Percentiles rank a stretch among this genome's conserved stretches.
Evolutionary conservation across 1,140 invertebrate species (phyloP).

Genomic region (Episyrphus balteatus): DNA sequence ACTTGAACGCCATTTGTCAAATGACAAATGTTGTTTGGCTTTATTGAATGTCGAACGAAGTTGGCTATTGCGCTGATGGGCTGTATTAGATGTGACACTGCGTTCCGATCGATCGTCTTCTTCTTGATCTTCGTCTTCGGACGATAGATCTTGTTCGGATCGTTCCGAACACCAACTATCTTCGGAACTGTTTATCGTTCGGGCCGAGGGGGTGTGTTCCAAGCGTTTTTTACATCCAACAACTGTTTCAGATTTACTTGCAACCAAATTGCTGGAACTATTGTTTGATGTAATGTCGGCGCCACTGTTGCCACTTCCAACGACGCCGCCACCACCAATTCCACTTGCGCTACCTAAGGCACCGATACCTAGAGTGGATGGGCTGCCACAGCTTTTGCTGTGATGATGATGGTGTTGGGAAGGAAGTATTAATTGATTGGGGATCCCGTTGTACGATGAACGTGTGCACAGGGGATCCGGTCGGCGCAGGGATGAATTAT

Average conservation of each 20-base stretch:
- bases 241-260: background rate
- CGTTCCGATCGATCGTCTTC: background rate
- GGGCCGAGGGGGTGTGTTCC: slow-evolving; percentile 9
- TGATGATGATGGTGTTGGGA: slow-evolving; percentile 13
- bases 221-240: slow-evolving; percentile 5
- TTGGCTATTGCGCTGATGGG: slow-evolving; percentile 33
- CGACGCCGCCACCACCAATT: slow-evolving; percentile 29
- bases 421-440: slow-evolving; percentile 7
- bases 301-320: slow-evolving; percentile 23
- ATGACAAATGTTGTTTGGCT: slow-evolving; percentile 37
- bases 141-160: slow-evolving; percentile 6
- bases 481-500: slow-evolving; percentile 4
- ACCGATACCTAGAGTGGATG: background rate
- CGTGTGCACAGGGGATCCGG: background rate
- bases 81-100: no score
- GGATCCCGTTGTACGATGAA: background rate
- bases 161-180: slow-evolving; percentile 13
- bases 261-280: slow-evolving; percentile 1
- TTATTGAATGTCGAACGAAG: slow-evolving; percentile 35
- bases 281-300: slow-evolving; percentile 5
- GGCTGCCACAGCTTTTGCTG: slow-evolving; percentile 9
- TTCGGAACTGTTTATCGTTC: slow-evolving; percentile 8
- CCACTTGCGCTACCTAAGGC: slow-evolving; percentile 23
- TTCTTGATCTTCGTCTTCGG: slow-evolving; percentile 2
- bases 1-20: slow-evolving; percentile 37